These are phyloP conservation scores for Mythimna vitellina DNA, from an alignment of 2,888 invertebrate species.

Conservation along the genomic window DNA sequence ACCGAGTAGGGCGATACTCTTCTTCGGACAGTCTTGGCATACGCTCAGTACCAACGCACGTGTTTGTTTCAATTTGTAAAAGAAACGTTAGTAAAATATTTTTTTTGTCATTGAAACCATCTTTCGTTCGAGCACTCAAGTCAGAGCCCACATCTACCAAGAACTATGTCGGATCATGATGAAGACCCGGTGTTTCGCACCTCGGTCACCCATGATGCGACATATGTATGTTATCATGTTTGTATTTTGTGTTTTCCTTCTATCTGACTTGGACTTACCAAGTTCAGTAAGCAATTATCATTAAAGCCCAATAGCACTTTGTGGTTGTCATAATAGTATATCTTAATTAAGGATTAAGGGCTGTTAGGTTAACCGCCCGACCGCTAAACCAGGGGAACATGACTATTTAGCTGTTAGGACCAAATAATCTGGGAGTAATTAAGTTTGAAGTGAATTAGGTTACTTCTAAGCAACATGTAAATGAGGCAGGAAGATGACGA, in stretches of 20 bases:
- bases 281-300: slow-evolving; percentile 9
- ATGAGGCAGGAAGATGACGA: neutral
- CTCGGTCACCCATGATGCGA: no score
- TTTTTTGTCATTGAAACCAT: no score
- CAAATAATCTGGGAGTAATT: slow-evolving; percentile 8
- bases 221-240: no score
- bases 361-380: neutral
- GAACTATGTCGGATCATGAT: no score
- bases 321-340: neutral
- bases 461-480: neutral
- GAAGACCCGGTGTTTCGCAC: no score
- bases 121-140: no score
- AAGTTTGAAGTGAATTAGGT: neutral
- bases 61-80: no score
- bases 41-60: no score
- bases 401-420: neutral
- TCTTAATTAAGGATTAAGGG: slow-evolving; percentile 28
- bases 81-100: no score
- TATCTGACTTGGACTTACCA: neutral
- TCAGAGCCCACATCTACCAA: no score
- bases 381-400: slow-evolving; percentile 25
- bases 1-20: no score
- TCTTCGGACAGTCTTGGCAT: no score
- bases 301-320: neutral
- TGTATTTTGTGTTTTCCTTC: neutral